Base-by-base conservation (phyloP, 2,888 invertebrate genomes). In the Hydrotaea cyrtoneurina region DNA sequence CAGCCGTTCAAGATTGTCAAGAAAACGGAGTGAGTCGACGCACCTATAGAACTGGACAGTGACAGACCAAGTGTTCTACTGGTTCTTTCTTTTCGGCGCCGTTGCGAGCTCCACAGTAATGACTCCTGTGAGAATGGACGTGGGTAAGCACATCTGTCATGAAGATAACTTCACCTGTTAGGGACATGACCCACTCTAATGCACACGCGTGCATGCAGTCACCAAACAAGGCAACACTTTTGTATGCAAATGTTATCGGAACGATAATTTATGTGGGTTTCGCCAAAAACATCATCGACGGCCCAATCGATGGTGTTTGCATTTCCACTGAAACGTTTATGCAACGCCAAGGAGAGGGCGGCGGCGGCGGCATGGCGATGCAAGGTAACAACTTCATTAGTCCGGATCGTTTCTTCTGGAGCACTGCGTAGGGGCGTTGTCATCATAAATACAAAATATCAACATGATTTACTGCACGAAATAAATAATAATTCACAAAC, bases 231-330 rank as follows among this genome's bases (percentile, higher is more conserved):
- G 43, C 57, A 53, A 82, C 31, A 64, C 59, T 39, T 78, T 74
- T 46, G 36, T 31, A 76, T 55, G 46, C 64, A 76, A 72, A 78
- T 74, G 23, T 39, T 74, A 55, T 57, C 55, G 23, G 23, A 21
- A 59, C 39, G 5, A 77, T 46, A 74, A 82, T 82, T 78, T 74
- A 82, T 76, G 82, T 83, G 82, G 82, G 79, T 72, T 79, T 72
- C 57, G 72, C 19, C 59, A 74, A 21, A 7, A 69, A 78, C 69
- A 82, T 11, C 78, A 75, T 73, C 57, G 73, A 66, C 43, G 50
- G 50, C 15, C 59, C 59, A 59, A 59, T 73, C 74, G 59, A 69
- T 59, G 0, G 53, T 26, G 31, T 26, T 50, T 73, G n/a, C 15
- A 53, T 71, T 4, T 39, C 17, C 23, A 26, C 19, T 59, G 17